These are phyloP conservation scores for Papilio demoleus DNA, from an alignment of 2,888 invertebrate genomes.

Conservation along the genomic window DNA sequence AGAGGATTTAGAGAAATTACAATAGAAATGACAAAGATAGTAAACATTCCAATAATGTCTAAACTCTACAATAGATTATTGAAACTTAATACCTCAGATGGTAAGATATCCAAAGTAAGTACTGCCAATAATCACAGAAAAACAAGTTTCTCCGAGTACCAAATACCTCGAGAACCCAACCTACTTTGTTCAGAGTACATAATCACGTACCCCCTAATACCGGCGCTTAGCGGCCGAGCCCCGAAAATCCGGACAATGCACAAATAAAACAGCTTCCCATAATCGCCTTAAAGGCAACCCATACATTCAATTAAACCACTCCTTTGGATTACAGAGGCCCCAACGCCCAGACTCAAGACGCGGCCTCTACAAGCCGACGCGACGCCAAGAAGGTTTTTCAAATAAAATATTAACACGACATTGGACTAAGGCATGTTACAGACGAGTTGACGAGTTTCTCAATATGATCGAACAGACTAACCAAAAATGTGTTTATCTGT, in stretches of 20 bases:
- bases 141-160: not conserved
- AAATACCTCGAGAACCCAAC: not conserved
- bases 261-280: conserved; percentile 47
- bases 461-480: too few relatives aligned
- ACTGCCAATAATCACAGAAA: not conserved
- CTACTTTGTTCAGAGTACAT: conserved; percentile 22
- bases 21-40: too few relatives aligned
- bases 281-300: conserved; percentile 54
- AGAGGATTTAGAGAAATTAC: too few relatives aligned
- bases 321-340: conserved; percentile 37
- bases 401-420: conserved; percentile 52
- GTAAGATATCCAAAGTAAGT: too few relatives aligned
- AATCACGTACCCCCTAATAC: conserved; percentile 17
- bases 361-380: conserved; percentile 40
- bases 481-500: not conserved
- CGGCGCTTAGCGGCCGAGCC: conserved; percentile 16
- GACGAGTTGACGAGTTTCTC: conserved; percentile 6
- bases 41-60: too few relatives aligned
- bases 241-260: conserved; percentile 43
- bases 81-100: too few relatives aligned
- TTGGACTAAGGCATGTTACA: conserved; percentile 42
- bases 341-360: conserved; percentile 32
- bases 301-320: conserved; percentile 59
- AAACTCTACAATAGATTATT: too few relatives aligned
- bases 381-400: conserved; percentile 50